phyloP scores from a whole-genome alignment of 2,797 vertebrate species.

The Nyctibius grandis region DNA sequence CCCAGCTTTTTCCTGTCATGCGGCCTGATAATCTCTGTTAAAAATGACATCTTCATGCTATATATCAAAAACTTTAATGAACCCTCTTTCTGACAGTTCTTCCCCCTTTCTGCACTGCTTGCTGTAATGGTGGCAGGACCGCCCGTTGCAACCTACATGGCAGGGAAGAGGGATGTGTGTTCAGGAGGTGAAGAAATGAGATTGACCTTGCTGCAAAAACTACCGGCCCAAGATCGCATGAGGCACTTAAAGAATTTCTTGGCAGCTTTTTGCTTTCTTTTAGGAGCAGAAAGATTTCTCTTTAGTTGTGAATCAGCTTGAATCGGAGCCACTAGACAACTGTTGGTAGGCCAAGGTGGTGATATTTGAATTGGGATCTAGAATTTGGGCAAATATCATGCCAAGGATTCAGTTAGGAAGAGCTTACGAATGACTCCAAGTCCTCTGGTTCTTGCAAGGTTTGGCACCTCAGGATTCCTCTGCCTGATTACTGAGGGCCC shows the following conservation, averaged over 20 bases:
- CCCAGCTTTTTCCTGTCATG: background rate
- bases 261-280: background rate
- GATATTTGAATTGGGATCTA: background rate
- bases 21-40: background rate
- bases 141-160: background rate
- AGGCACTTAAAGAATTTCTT: background rate
- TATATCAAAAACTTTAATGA: background rate
- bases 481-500: conserved; percentile 12
- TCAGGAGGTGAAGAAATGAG: background rate
- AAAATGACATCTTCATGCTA: background rate
- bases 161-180: background rate
- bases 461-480: background rate
- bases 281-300: conserved; percentile 36
- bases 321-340: background rate
- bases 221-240: background rate
- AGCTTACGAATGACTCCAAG: background rate
- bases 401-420: background rate
- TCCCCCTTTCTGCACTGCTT: background rate
- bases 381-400: background rate
- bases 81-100: background rate
- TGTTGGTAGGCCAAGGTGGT: background rate
- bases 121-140: background rate
- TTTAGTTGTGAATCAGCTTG: conserved; percentile 11
- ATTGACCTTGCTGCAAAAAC: background rate
- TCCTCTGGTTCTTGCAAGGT: background rate